Conservation (phyloP, 2,888 invertebrate genomes). For the Copidosoma aretas region DNA sequence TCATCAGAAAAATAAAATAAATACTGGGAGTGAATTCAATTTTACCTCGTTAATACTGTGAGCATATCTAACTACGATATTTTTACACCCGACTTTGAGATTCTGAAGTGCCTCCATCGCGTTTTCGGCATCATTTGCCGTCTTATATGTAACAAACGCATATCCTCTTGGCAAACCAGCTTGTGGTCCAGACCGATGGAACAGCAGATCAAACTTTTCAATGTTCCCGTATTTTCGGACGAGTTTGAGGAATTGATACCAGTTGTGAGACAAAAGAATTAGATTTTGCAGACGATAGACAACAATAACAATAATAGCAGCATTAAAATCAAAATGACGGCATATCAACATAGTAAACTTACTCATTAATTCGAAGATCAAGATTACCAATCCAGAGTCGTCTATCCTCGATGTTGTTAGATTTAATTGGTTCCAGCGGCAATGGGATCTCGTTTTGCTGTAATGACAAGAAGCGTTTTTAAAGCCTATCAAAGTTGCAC, state of each 20-base stretch:
- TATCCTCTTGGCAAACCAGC: slow-evolving; percentile 91
- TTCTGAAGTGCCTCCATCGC: slow-evolving; percentile 80
- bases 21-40: background rate
- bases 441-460: slow-evolving; percentile 57
- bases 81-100: slow-evolving; percentile 75
- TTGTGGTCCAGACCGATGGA: slow-evolving; percentile 89
- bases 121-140: slow-evolving; percentile 71
- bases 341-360: slow-evolving; percentile 66
- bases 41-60: slow-evolving; percentile 73
- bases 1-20: background rate
- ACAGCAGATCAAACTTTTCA: slow-evolving; percentile 94
- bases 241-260: slow-evolving; percentile 96
- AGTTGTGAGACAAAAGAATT: slow-evolving; percentile 65
- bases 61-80: slow-evolving; percentile 82
- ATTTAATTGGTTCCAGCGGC: slow-evolving; percentile 67
- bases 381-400: slow-evolving; percentile 93
- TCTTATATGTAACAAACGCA: slow-evolving; percentile 87
- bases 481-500: too few relatives aligned
- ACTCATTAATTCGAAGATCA: slow-evolving; percentile 91
- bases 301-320: background rate
- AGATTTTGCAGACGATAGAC: slow-evolving; percentile 22
- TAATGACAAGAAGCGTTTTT: too few relatives aligned
- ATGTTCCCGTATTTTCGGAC: slow-evolving; percentile 92
- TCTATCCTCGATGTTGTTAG: slow-evolving; percentile 69
- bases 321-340: background rate